phyloP scores from a whole-genome alignment of 2,888 invertebrate genomes.

The Drosophila phalerata region DNA sequence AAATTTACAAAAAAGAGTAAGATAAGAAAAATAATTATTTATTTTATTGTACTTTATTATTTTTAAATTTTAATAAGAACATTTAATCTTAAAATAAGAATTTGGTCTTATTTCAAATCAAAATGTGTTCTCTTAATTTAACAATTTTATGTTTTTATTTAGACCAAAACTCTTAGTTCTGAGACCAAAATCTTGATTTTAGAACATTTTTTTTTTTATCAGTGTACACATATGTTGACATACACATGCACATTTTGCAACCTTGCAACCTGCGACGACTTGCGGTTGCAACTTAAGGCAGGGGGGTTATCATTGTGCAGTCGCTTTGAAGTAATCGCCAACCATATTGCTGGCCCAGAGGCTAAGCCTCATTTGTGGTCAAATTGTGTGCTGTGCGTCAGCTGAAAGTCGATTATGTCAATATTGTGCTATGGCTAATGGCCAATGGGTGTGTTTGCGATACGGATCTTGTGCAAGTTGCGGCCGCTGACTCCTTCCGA shows the following conservation, averaged over 20 bases:
- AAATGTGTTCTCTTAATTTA: too few relatives aligned
- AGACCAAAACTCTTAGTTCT: too few relatives aligned
- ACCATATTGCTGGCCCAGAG: conserved; percentile 57
- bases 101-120: too few relatives aligned
- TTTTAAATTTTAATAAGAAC: too few relatives aligned
- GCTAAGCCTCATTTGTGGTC: conserved; percentile 81
- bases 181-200: too few relatives aligned
- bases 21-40: too few relatives aligned
- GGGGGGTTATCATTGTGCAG: conserved; percentile 25
- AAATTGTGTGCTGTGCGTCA: conserved; percentile 75
- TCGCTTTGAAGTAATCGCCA: conserved; percentile 70
- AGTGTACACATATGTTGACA: too few relatives aligned
- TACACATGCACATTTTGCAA: not conserved
- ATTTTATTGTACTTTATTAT: too few relatives aligned
- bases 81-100: too few relatives aligned
- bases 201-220: too few relatives aligned
- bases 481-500: conserved; percentile 38
- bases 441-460: conserved; percentile 70
- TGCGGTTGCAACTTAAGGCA: conserved; percentile 40
- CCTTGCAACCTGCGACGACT: conserved; percentile 17
- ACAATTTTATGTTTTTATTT: too few relatives aligned
- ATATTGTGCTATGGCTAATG: conserved; percentile 74
- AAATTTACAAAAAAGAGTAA: too few relatives aligned
- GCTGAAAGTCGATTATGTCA: conserved; percentile 81
- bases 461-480: conserved; percentile 67